Evolutionary conservation across 2,888 invertebrate genomes (phyloP).

Genomic region (Corythucha ciliata): DNA sequence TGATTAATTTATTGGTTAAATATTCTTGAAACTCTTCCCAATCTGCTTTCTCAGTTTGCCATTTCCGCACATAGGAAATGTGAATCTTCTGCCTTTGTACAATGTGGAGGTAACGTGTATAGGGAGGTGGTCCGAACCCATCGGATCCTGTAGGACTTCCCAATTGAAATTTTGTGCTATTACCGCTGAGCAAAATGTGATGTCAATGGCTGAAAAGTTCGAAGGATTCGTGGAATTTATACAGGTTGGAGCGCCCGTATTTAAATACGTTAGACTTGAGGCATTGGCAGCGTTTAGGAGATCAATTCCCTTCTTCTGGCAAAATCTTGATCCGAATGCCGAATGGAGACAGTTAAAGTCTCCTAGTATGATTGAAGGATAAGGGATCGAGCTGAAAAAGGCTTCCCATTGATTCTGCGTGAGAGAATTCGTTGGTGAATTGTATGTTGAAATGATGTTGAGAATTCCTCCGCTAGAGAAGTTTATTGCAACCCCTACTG

Average conservation of each 20-base stretch:
- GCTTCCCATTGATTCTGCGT: neutral
- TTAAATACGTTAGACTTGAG: neutral
- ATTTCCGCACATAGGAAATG: too few relatives aligned
- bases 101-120: neutral
- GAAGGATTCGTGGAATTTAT: neutral
- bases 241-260: constrained; percentile 1
- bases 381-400: constrained; percentile 1
- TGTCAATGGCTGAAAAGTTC: constrained; percentile 4
- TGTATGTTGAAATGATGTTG: constrained; percentile 1
- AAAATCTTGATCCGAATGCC: too few relatives aligned
- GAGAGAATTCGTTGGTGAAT: neutral
- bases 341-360: too few relatives aligned
- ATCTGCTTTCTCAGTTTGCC: too few relatives aligned
- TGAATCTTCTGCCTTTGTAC: too few relatives aligned
- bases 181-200: constrained; percentile 7
- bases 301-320: neutral
- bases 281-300: neutral
- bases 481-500: neutral
- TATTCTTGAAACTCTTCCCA: too few relatives aligned
- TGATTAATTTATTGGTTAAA: too few relatives aligned
- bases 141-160: neutral
- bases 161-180: neutral
- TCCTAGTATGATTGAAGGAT: neutral
- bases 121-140: constrained; percentile 7
- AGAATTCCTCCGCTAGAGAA: neutral